Base-by-base conservation (phyloP, 2,797 vertebrate species). In the Intellagama lesueurii region DNA sequence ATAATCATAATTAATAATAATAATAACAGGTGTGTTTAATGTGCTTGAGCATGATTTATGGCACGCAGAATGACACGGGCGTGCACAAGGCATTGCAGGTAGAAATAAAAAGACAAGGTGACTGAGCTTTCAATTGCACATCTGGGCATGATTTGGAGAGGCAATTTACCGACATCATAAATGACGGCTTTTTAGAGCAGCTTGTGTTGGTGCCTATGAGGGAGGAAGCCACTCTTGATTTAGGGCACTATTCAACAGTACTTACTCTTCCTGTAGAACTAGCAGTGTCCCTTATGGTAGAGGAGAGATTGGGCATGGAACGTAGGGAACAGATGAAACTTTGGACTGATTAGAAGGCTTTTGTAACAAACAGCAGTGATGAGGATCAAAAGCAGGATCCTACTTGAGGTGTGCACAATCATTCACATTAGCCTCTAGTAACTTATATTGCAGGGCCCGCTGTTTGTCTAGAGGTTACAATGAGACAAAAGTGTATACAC, bases 1-100 rank as follows among this genome's bases (percentile, higher is more conserved):
- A 89, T 93, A 94, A 95, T 88, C 84, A 91, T 91, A 93, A 94
- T 95, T 95, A 96, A 92, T 93, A 96, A 91, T 93, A 95, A 90
- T 76, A 94, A 89, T 91, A 93, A 94, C 79, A 86, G 79, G 73
- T 75, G 75, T 81, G 92, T 94, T 91, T 90, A 94, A 91, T 91
- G 90, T 83, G 47, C 93, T 90, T 94, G 83, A 87, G 69, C 52
- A 4, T 93, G 92, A 95, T 92, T 94, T 93, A 89, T 91, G 88
- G 87, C 81, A 68, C 87, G 82, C 70, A 44, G 79, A 91, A 89
- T 91, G 87, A 83, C 79, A 81, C 3, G 80, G 87, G 80, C 92
- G 79, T 92, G 76, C 77, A 90, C 77, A 83, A 89, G 49, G 60
- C 72, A 92, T 91, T 93, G 84, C 90, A 93, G 91, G 84, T 0